Percentiles rank a stretch among this genome's conserved stretches.
Evolutionary conservation across 2,888 invertebrate genomes (phyloP).

Genomic region (Synanthedon tipuliformis): DNA sequence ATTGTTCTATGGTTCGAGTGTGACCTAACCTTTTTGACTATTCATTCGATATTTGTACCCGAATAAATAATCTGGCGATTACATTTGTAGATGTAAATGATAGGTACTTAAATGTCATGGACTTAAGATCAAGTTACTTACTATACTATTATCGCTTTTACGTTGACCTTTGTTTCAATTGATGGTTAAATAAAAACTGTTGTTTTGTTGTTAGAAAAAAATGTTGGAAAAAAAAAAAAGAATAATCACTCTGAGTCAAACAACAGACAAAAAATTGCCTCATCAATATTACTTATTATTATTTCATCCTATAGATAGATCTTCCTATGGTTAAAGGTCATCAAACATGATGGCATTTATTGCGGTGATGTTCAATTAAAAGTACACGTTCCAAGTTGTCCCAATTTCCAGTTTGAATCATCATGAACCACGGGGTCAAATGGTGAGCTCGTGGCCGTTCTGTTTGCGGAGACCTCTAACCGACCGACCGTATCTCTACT

Average conservation of each 20-base stretch:
- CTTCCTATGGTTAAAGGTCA: too few species aligned
- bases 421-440: conserved; percentile 6
- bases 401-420: conserved; percentile 1
- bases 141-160: too few species aligned
- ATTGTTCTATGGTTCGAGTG: conserved; percentile 18
- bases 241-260: too few species aligned
- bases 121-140: background rate
- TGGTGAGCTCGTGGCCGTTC: background rate
- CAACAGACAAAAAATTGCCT: too few species aligned
- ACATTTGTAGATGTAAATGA: background rate
- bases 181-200: too few species aligned
- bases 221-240: too few species aligned
- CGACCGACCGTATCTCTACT: conserved; percentile 4
- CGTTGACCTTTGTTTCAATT: too few species aligned
- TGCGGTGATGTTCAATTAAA: background rate
- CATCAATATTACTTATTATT: too few species aligned
- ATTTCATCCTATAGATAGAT: too few species aligned
- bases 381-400: conserved; percentile 2
- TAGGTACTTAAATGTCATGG: background rate
- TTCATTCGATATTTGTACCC: conserved; percentile 10
- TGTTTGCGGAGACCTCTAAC: conserved; percentile 4
- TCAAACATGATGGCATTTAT: too few species aligned
- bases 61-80: conserved; percentile 8
- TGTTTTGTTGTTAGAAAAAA: too few species aligned
- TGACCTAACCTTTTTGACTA: conserved; percentile 24